Conservation (phyloP, 2,113 vertebrate genomes). For the Cryptoleucopteryx plumbea region DNA sequence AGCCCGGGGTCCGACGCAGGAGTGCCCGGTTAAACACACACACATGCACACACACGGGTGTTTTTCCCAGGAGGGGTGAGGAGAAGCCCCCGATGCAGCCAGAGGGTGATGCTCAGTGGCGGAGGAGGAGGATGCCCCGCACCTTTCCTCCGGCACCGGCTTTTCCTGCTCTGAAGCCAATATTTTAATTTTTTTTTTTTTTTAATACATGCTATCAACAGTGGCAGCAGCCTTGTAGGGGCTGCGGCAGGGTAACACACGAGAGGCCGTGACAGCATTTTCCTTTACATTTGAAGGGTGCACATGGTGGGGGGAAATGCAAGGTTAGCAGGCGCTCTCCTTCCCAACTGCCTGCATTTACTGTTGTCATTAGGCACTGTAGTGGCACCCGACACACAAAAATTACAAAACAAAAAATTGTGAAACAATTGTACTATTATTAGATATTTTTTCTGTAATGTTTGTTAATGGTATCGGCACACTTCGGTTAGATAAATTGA, state of each 20-base stretch:
- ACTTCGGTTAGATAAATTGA: neutral
- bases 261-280: neutral
- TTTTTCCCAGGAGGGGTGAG: neutral
- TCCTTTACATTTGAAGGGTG: neutral
- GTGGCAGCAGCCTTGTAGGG: neutral
- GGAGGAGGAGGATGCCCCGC: too few species aligned
- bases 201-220: neutral
- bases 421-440: neutral
- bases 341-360: neutral
- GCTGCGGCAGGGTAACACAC: neutral
- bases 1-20: rapidly evolving
- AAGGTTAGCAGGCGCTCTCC: neutral
- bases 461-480: neutral
- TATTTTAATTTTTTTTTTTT: neutral
- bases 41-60: too few species aligned
- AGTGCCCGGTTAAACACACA: rapidly evolving
- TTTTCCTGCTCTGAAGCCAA: neutral
- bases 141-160: neutral
- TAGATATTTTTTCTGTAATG: neutral
- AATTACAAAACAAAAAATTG: neutral
- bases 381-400: neutral
- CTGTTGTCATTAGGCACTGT: neutral
- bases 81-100: rapidly evolving
- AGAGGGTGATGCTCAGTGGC: rapidly evolving
- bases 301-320: neutral